Base-by-base conservation (phyloP, 2,797 vertebrate species). In the Tinamus major region DNA sequence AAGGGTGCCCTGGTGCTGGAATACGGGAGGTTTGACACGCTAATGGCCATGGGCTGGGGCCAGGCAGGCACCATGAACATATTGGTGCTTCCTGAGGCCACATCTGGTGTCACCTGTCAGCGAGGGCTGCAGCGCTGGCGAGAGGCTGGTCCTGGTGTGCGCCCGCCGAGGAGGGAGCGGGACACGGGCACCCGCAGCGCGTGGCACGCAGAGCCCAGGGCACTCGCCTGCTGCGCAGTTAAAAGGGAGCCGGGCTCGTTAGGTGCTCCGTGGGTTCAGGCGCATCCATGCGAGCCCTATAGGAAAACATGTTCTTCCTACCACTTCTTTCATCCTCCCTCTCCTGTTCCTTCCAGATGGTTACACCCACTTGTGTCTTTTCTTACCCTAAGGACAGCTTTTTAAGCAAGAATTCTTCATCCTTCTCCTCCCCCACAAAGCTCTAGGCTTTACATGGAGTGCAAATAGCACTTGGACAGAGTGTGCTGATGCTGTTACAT, bases 321-420 rank as follows among this genome's bases (percentile, higher is more conserved):
- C 81, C 87, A 72, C 79, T 90, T 89, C 85, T 94, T 94, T 96
- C 62, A 90, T 95, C 95, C 49, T 95, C 92, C 92, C 58, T 24
- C 90, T 96, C 94, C 86, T 93, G 58, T 95, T 96, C 93, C 85
- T 92, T 96, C 92, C 95, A 96, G 94, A 95, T 95, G 93, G 94
- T 94, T 92, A 94, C 94, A 93, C 95, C 96, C 93, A 96, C 95
- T 95, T 87, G 81, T 91, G 92, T 96, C 92, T 96, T 95, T 95
- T 96, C 95, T 96, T 96, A 96, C 94, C 93, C 92, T 94, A 70
- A 92, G 92, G 93, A 95, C 89, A 95, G 92, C 81, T 93, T 93
- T 95, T 95, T 75, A 92, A 95, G 87, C 76, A 85, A 94, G 84
- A 81, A 85, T 94, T 49, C 62, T 95, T 19, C 55, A 70, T 94